Conservation (phyloP, 2,888 invertebrate species). For the Microctonus aethiopoides region DNA sequence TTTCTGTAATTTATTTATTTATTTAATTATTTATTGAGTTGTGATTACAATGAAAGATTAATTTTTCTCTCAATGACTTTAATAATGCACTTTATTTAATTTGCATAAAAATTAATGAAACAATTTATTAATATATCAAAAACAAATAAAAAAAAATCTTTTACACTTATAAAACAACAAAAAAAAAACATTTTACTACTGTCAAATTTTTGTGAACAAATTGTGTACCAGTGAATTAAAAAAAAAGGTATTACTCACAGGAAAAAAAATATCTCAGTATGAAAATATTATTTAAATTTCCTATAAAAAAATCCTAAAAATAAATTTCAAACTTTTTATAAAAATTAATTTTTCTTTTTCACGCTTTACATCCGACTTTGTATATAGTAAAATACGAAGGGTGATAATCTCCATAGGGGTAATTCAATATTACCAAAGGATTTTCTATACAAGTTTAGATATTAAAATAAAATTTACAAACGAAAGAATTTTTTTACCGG, state of each 20-base stretch:
- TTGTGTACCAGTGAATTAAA: no score
- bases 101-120: no score
- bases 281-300: neutral
- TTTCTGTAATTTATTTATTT: no score
- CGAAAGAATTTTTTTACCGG: conserved; percentile 27
- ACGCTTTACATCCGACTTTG: neutral
- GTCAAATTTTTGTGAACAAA: no score
- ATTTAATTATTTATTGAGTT: no score
- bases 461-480: conserved; percentile 17
- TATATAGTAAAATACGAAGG: neutral
- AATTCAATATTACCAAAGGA: neutral
- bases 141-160: neutral
- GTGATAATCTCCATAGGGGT: neutral
- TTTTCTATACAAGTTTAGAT: conserved; percentile 8
- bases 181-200: no score
- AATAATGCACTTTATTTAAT: no score
- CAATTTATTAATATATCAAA: no score
- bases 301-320: neutral
- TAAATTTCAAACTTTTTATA: neutral
- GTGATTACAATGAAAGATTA: no score
- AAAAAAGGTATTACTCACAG: neutral
- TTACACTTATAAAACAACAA: no score
- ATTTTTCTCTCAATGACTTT: no score
- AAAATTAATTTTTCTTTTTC: neutral
- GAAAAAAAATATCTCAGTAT: neutral